These are phyloP conservation scores for Pseudopipra pipra DNA, from an alignment of 2,113 vertebrate genomes.

Conservation along the genomic window DNA sequence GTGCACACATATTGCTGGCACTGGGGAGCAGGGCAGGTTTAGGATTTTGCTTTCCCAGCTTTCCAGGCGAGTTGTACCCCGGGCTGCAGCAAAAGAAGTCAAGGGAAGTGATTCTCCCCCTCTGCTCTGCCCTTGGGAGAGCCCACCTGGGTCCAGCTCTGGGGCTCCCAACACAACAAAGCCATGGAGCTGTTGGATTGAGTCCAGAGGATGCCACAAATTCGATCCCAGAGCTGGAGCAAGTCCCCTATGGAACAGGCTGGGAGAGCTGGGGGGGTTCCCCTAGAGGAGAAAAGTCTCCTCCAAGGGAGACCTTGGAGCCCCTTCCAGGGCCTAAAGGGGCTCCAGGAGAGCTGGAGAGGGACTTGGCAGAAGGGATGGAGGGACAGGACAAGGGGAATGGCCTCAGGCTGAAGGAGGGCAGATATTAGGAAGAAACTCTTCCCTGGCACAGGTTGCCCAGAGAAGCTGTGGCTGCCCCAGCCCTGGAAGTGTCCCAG, in stretches of 20 bases:
- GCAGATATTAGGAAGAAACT: background rate
- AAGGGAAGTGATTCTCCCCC: background rate
- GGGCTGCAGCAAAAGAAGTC: background rate
- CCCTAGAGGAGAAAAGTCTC: background rate
- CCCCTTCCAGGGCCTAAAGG: background rate
- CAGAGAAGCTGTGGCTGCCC: background rate
- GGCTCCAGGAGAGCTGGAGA: background rate
- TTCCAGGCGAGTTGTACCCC: background rate
- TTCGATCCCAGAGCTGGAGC: background rate
- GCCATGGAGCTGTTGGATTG: background rate
- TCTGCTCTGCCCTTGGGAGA: background rate
- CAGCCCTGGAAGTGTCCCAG: background rate
- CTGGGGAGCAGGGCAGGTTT: background rate
- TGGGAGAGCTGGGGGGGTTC: background rate
- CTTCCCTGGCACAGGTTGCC: background rate
- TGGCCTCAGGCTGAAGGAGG: no score
- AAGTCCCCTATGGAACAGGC: background rate
- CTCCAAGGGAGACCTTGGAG: background rate
- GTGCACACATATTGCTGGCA: rapidly evolving
- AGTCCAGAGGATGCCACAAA: no score
- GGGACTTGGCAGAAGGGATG: background rate
- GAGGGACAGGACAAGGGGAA: no score
- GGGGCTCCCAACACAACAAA: background rate
- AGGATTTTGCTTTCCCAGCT: background rate
- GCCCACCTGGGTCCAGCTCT: background rate